Base-by-base conservation (phyloP, 2,113 vertebrate species). In the Colaptes auratus region DNA sequence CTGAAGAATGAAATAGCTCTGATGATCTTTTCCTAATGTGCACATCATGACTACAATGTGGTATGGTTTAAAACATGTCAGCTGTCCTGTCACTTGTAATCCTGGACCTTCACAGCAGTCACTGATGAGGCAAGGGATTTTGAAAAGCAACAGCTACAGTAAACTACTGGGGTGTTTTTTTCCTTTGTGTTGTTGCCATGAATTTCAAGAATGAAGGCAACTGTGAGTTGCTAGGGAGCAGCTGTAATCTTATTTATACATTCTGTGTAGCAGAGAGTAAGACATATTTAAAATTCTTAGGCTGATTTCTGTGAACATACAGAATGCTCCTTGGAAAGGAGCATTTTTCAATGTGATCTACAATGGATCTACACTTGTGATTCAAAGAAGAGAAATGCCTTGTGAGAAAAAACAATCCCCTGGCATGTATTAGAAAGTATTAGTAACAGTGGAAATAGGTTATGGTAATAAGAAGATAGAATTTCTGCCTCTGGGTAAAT, bases 161-260 rank as follows among this genome's bases (percentile, higher is more conserved):
- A 30, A 87, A 88, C 60, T 69, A 1, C 60, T 46, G 31, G 74
- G 55, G 30, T 91, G 36, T 0, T 64, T 86, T 87, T 85, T 58
- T 61, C 33, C 72, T 94, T 92, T 92, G 82, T 92, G 89, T 42
- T 74, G 60, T 56, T 95, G 92, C 91, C 87, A 89, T 93, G 91
- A 89, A 94, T 96, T 83, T 88, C 64, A 93, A 90, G 87, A 95
- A 93, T 89, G 87, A 92, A 95, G 64, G 65, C 89, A 88, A 91
- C 82, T 91, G 67, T 30, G 60, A 82, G 75, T 95, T 95, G 89
- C 75, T 77, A 89, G 65, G 87, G 61, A 95, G 79, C 82, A 88
- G 72, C 85, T 95, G 87, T 89, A 91, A 88, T 92, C 73, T 80
- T 88, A 77, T 80, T 92, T 92, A 71, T 85, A 50, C 36, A 58